phyloP scores from a whole-genome alignment of 1,140 invertebrate species.

The Phymastichus coffea region DNA sequence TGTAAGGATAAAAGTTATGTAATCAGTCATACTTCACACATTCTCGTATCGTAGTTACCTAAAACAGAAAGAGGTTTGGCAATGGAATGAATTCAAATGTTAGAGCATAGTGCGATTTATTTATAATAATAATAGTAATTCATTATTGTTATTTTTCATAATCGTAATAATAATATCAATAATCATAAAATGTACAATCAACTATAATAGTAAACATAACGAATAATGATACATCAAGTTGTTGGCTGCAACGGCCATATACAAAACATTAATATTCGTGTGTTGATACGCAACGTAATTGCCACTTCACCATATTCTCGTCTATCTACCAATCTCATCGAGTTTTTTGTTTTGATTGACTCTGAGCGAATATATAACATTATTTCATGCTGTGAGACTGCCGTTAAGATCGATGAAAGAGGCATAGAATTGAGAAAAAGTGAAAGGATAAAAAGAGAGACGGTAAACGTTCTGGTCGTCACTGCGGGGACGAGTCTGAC shows the following conservation, averaged over 20 bases:
- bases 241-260: constrained; percentile 36
- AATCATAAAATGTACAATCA: background rate
- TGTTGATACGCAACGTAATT: too few species aligned
- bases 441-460: too few species aligned
- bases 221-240: constrained; percentile 43
- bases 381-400: too few species aligned
- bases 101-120: constrained; percentile 53
- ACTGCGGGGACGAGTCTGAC: background rate
- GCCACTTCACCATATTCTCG: too few species aligned
- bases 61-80: constrained; percentile 37
- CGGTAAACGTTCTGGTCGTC: background rate
- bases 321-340: too few species aligned
- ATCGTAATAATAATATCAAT: constrained; percentile 2
- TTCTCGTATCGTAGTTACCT: constrained; percentile 28
- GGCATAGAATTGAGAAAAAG: too few species aligned
- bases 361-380: too few species aligned
- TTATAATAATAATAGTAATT: constrained; percentile 45
- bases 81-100: constrained; percentile 34
- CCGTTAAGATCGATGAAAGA: too few species aligned
- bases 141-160: constrained; percentile 26
- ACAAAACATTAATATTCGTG: constrained; percentile 44
- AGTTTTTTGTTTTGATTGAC: too few species aligned
- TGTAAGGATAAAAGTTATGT: too few species aligned
- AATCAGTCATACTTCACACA: constrained; percentile 27
- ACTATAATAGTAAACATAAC: constrained; percentile 11